Base-by-base conservation (phyloP, 2,113 vertebrate genomes). In the Proteles cristata region DNA sequence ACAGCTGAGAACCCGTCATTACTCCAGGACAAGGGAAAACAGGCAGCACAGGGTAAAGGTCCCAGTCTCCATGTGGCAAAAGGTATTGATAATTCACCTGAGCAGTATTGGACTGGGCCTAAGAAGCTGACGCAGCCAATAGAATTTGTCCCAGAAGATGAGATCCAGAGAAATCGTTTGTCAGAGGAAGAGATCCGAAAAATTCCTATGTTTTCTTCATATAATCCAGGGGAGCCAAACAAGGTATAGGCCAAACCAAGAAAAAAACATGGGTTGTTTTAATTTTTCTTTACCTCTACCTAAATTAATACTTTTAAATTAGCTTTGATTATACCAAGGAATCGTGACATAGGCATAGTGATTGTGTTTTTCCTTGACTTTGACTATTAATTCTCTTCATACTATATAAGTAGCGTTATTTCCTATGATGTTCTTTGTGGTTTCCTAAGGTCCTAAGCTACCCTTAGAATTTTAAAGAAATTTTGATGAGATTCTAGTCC, bases 171-270 rank as follows among this genome's bases (percentile, higher is more conserved):
- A 94, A 99, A 99, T 96, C 99, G 99, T 33, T 99, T 99, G 88
- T 99, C 99, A 6, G 99, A 99, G 73, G 99, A 99, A 7, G 99
- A 98, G 39, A 99, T 99, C 96, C 98, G 98, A 88, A 98, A 90
- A 88, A 99, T 99, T 94, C 98, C 99, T 68, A 98, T 99, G 97
- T 99, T 99, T 98, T 98, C 98, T 5, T 99, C 99, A 97, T 99
- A 99, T 98, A 99, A 98, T 94, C 98, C 98, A 17, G 99, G 99
- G 93, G 98, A 99, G 77, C 99, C 99, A 48, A 99, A 98, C 94
- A 99, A 99, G 99, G 99, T 99, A 97, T 50, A 85, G 90, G 95
- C 86, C 93, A 88, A 28, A 82, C n/a, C 71, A 96, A 15, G 61
- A 81, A 93, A 97, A 96, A 81, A 93, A 91, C 88, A 95, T 95